Base-by-base conservation (phyloP, 1,140 invertebrate genomes). In the Penaeus vannamei region DNA sequence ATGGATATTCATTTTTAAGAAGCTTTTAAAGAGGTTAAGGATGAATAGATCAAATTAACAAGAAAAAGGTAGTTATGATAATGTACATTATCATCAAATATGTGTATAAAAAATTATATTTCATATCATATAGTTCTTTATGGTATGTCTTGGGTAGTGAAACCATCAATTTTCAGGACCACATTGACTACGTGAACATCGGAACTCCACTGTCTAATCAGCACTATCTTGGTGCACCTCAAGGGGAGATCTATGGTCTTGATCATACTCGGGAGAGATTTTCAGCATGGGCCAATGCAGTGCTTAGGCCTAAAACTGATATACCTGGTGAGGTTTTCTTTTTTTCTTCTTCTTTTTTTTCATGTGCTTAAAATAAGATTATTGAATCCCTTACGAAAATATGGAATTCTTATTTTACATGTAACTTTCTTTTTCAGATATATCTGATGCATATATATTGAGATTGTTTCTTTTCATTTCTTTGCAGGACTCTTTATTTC, bases 191-290 rank as follows among this genome's bases (percentile, higher is more conserved):
- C 80, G 84, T 91, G 23, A 87, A 82, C n/a, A 91, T 94, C 17
- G 93, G 93, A 8, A 93, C 92, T 26, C 93, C 93, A 14, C 62
- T 94, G 29, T 92, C 92, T 19, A 93, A 93, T 91, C 92, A 92
- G 46, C 92, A 92, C 91, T 94, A 94, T 90, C 90, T 94, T 23
- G 92, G 92, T 19, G 89, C 92, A 64, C 90, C 92, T 14, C 88
- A 91, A 29, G 93, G 93, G 62, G 93, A 93, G 85, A 93, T 93
- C 90, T 94, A 94, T 79, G 93, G 93, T 4, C 90, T 93, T 76
- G 92, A 93, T 80, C 93, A 94, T 87, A 91, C 89, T 32, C 86
- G 81, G 8, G 62, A 88, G 20, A 91, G 93, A 17, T 93, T 93
- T 88, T 83, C 79, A 14, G 92, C 92, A 5, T 92, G 93, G 29